Evolutionary conservation across 2,797 vertebrate species (phyloP).

Genomic region (Hypotaenidia philippensis): DNA sequence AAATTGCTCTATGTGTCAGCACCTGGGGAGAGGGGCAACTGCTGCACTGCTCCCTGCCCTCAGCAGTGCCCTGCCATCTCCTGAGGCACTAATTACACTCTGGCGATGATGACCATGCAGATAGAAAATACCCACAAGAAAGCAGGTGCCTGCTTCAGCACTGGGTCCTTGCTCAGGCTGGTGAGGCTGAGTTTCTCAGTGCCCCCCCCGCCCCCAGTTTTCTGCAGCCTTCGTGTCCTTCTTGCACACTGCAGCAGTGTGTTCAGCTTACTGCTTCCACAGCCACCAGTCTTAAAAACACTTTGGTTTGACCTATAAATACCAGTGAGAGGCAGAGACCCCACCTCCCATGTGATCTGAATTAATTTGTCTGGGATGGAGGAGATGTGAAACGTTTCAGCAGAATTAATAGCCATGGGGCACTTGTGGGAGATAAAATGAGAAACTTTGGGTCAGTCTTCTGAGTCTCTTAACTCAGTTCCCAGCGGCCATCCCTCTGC

Average conservation of each 20-base stretch:
- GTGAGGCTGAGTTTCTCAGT: background rate
- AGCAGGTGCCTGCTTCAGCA: background rate
- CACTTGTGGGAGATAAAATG: background rate
- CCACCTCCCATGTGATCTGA: background rate
- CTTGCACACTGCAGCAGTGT: background rate
- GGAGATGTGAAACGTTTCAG: background rate
- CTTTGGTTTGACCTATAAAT: background rate
- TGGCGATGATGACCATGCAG: background rate
- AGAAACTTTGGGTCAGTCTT: background rate
- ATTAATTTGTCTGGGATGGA: slow-evolving; percentile 3
- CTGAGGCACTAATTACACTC: background rate
- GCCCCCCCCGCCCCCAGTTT: background rate
- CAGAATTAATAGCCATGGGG: background rate
- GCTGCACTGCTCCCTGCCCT: background rate
- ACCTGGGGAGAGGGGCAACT: fast-evolving
- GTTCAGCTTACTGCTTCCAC: background rate
- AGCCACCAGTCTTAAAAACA: background rate
- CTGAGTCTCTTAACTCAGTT: background rate
- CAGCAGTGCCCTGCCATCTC: background rate
- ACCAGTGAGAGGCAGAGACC: background rate
- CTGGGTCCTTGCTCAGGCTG: background rate
- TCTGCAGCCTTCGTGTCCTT: background rate
- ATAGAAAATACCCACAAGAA: background rate
- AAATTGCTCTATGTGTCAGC: background rate
- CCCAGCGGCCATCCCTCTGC: fast-evolving